These are phyloP conservation scores for Eira barbara DNA, from an alignment of 2,113 vertebrate species.

Conservation along the genomic window DNA sequence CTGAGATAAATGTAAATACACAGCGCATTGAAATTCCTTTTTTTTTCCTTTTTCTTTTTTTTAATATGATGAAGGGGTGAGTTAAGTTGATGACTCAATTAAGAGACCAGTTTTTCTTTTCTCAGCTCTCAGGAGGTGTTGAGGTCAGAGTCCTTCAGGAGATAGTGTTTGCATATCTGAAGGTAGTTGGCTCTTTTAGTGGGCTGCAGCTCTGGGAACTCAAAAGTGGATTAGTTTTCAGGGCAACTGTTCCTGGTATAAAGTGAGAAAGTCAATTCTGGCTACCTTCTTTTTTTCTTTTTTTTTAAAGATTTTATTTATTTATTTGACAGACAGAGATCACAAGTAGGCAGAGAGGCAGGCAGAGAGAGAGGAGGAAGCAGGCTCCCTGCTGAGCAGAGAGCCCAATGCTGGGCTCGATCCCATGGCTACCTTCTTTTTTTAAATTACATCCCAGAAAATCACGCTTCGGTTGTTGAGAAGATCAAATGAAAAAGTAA, in stretches of 20 bases:
- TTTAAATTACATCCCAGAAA: neutral
- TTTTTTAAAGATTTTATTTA: no score
- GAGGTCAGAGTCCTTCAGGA: conserved; percentile 15
- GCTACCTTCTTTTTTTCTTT: neutral
- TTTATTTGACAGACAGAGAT: no score
- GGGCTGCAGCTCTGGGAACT: neutral
- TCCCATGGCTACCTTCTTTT: neutral
- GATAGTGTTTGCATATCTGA: neutral
- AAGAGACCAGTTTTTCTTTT: neutral
- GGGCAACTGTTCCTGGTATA: conserved; percentile 9
- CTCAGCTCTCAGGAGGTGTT: neutral
- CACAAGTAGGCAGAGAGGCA: no score
- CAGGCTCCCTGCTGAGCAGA: no score
- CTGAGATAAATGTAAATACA: conserved; percentile 8
- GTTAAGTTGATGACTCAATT: neutral
- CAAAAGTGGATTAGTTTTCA: neutral
- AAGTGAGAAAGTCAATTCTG: conserved; percentile 40
- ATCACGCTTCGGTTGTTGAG: neutral
- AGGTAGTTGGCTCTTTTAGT: conserved; percentile 12
- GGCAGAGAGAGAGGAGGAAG: no score
- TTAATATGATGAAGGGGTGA: neutral
- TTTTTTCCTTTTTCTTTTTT: neutral
- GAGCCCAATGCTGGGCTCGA: no score
- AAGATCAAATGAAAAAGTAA: conserved; percentile 49
- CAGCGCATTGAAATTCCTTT: neutral